A percentile compares a stretch with the other conserved stretches of the same genome.
Conservation (phyloP, 92 coral and sea anemone species). For the Epizoanthus illoricatus region DNA sequence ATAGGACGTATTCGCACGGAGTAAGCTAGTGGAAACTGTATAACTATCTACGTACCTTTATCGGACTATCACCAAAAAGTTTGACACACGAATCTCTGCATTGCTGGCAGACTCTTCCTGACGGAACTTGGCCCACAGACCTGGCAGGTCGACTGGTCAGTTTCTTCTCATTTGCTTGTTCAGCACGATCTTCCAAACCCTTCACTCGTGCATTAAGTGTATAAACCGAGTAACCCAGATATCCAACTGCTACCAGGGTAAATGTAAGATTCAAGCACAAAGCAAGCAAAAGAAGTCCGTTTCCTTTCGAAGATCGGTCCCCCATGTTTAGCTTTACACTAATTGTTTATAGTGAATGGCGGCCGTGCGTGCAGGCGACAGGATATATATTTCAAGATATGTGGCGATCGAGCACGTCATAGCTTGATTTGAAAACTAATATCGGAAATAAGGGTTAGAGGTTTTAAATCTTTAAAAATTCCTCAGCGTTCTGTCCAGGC, state of each 20-base stretch:
- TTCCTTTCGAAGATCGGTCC: not conserved
- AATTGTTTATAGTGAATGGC: not conserved
- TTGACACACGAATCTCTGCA: slow-evolving; percentile 25
- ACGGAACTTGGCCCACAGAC: slow-evolving; percentile 8
- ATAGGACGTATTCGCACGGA: too few relatives aligned
- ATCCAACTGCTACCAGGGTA: slow-evolving; percentile 16
- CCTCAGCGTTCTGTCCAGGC: too few relatives aligned
- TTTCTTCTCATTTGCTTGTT: not conserved
- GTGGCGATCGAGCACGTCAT: not conserved
- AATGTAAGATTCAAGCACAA: slow-evolving; percentile 21
- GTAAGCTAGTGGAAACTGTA: too few relatives aligned
- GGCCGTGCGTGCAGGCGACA: not conserved
- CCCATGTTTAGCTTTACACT: not conserved
- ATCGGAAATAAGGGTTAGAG: too few relatives aligned
- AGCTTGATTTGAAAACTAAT: not conserved
- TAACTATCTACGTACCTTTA: not conserved
- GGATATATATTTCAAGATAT: not conserved
- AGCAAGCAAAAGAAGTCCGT: slow-evolving; percentile 14
- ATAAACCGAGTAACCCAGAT: slow-evolving; percentile 14
- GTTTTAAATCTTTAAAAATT: too few relatives aligned
- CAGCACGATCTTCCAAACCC: not conserved
- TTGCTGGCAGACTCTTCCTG: slow-evolving; percentile 32
- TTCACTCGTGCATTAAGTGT: slow-evolving; percentile 24
- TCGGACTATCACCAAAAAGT: slow-evolving; percentile 16
- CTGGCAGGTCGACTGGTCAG: slow-evolving; percentile 8